Base-by-base conservation (phyloP, 1,140 invertebrate genomes). In the Bicyclus anynana region DNA sequence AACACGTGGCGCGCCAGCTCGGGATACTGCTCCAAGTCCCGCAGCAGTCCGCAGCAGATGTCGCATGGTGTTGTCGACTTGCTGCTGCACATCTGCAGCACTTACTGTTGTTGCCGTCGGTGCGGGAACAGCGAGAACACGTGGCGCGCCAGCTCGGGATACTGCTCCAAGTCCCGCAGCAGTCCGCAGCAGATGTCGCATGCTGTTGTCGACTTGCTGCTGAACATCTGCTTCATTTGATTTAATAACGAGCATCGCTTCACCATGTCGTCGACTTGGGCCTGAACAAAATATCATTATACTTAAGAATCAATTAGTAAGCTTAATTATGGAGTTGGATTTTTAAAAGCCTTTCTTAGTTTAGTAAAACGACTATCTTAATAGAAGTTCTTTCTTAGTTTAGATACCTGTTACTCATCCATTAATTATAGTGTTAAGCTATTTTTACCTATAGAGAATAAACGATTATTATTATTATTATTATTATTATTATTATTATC, bases 111-210 rank as follows among this genome's bases (percentile, higher is more conserved):
- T 53, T 55, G 57, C 17, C 55, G 50, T 50, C 48, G 50, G 55
- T 84, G 81, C 6, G 81, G 77, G 48, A 84, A 84, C 18, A 82
- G 38, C 3, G 53, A 59, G 55, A 77, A 77, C 6, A 70, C 63
- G 38, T 75, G 63, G 13, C 50, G 20, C 0, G 79, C 73, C 0
- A 84, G 55, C 0, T 53, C 9, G 0, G 72, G 72, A 23, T 77
- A 69, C 0, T 55, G 62, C 0, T 44, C 13, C 52, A 75, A 46
- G 0, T 20, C 17, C 0, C 14, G 5, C 5, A 84, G 38, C n/a
- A 84, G 16, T 0, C 26, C 37, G 0, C 50, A 54, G 42, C 81
- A 84, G 0, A 69, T 60, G 5, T 74, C 59, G 37, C 81, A 84
- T 1, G 78, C 37, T 0, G 52, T 35, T 2, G 48, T 18, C 5